A percentile compares a stretch with the other conserved stretches of the same genome.
Evolutionary conservation across 2,888 invertebrate species (phyloP).

Genomic region (Phyto melanocephala): DNA sequence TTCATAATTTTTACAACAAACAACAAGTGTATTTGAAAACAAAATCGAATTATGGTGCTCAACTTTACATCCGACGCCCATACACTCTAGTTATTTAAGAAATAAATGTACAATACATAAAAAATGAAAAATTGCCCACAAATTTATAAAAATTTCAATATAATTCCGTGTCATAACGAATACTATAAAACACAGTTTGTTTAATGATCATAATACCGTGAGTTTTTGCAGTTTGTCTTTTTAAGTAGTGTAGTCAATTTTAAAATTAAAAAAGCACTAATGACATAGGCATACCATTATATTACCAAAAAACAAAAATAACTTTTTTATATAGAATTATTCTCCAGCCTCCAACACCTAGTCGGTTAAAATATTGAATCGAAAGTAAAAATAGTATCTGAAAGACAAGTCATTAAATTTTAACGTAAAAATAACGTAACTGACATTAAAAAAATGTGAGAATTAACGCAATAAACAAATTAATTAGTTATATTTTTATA

Average conservation of each 20-base stretch:
- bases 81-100: not conserved
- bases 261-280: not conserved
- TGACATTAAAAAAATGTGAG: no score
- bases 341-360: no score
- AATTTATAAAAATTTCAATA: constrained; percentile 1
- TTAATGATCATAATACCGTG: constrained; percentile 2
- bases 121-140: constrained; percentile 13
- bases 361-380: no score
- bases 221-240: constrained; percentile 2
- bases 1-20: constrained; percentile 12
- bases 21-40: constrained; percentile 15
- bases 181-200: not conserved
- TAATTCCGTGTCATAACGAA: not conserved
- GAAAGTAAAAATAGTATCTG: no score
- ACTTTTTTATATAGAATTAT: no score
- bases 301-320: no score
- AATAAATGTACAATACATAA: not conserved
- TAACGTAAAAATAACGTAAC: no score
- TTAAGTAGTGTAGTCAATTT: not conserved
- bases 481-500: no score
- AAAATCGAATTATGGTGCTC: constrained; percentile 32
- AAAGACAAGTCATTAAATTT: no score
- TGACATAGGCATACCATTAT: no score
- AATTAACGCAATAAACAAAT: no score
- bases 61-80: constrained; percentile 58